Percentiles rank a stretch among this genome's conserved stretches.
Conservation (phyloP, 2,888 invertebrate genomes). For the Allygus modestus region DNA sequence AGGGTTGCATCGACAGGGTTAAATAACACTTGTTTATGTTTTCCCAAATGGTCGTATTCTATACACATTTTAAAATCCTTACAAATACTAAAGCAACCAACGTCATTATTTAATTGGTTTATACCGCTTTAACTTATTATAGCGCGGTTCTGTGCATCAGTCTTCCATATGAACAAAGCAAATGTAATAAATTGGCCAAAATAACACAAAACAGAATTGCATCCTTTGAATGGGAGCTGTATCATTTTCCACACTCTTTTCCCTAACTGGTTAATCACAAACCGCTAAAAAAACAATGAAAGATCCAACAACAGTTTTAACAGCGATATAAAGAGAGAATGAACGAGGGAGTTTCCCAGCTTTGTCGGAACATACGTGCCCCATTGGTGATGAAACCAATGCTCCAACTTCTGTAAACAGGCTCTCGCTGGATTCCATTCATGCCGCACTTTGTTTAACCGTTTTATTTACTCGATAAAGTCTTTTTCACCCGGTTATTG, state of each 20-base stretch:
- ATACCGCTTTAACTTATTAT: too few relatives aligned
- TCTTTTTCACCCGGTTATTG: constrained; percentile 17
- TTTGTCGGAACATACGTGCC: constrained; percentile 26
- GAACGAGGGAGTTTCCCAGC: neutral
- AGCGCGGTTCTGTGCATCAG: too few relatives aligned
- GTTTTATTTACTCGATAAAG: constrained; percentile 49
- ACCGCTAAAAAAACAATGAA: neutral
- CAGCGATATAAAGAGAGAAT: neutral
- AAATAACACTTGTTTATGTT: too few relatives aligned
- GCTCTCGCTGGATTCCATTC: constrained; percentile 19
- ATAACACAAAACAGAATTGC: too few relatives aligned
- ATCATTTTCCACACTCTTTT: neutral
- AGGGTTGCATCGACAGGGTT: too few relatives aligned
- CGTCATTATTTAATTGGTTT: too few relatives aligned
- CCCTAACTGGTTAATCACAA: neutral
- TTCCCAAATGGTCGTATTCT: too few relatives aligned
- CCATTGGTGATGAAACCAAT: constrained; percentile 36
- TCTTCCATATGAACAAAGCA: too few relatives aligned
- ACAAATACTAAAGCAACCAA: too few relatives aligned
- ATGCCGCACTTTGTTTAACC: constrained; percentile 50
- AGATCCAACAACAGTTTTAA: neutral
- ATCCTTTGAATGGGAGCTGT: too few relatives aligned
- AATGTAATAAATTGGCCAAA: too few relatives aligned
- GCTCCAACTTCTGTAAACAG: constrained; percentile 39
- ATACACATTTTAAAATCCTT: too few relatives aligned